phyloP scores from a whole-genome alignment of 1,140 invertebrate genomes.

The Prorops nasuta region DNA sequence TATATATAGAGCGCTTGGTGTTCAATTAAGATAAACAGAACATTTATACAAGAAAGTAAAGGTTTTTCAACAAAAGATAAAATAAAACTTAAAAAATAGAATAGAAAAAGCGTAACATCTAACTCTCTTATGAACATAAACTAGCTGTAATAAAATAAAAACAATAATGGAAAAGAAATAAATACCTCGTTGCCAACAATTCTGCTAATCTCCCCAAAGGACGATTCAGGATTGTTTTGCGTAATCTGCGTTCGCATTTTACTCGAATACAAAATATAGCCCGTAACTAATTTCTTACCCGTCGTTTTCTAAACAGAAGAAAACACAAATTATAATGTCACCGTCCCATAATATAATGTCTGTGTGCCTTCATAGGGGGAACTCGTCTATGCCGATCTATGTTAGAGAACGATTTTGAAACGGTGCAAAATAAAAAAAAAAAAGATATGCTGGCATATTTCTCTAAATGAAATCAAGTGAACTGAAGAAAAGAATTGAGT shows the following conservation, averaged over 20 bases:
- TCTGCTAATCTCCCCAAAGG: constrained; percentile 96
- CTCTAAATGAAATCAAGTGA: constrained; percentile 31
- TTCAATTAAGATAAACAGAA: too few relatives aligned
- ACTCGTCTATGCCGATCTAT: constrained; percentile 26
- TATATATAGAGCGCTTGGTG: background rate
- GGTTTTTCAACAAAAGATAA: too few relatives aligned
- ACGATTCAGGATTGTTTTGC: constrained; percentile 89
- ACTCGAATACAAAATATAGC: constrained; percentile 97
- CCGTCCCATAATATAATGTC: constrained; percentile 17
- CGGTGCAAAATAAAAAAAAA: constrained; percentile 42
- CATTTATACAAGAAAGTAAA: too few relatives aligned
- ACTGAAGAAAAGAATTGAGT: constrained; percentile 25
- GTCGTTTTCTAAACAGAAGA: constrained; percentile 68
- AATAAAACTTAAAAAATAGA: background rate
- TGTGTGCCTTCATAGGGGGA: constrained; percentile 18
- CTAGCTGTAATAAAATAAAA: constrained; percentile 22
- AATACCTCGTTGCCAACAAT: constrained; percentile 90
- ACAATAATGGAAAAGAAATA: constrained; percentile 41
- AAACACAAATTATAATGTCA: constrained; percentile 49
- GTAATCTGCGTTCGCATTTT: constrained; percentile 88
- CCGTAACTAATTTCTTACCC: constrained; percentile 89
- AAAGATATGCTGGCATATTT: constrained; percentile 57
- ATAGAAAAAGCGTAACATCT: constrained; percentile 9
- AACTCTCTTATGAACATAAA: too few relatives aligned
- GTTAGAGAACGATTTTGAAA: constrained; percentile 28